phyloP scores from a whole-genome alignment of 2,113 vertebrate genomes.

The Grammatotria lemairii region DNA sequence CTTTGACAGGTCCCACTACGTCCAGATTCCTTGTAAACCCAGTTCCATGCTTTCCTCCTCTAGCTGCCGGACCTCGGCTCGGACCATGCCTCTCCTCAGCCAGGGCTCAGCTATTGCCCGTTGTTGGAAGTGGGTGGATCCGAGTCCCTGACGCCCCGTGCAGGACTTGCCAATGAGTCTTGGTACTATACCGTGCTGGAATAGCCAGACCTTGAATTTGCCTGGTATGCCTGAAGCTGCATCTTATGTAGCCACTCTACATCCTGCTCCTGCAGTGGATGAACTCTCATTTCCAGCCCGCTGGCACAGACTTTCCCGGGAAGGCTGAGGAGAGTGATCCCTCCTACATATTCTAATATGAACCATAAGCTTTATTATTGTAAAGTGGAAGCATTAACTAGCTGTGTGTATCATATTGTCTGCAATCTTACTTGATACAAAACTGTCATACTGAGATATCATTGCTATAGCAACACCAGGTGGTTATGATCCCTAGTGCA shows the following conservation, averaged over 20 bases:
- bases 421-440: background rate
- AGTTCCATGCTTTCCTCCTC: too few relatives aligned
- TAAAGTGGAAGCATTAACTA: background rate
- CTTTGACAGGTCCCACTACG: too few relatives aligned
- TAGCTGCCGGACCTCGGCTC: too few relatives aligned
- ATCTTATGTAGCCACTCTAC: background rate
- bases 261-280: fast-evolving
- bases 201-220: background rate
- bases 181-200: fast-evolving
- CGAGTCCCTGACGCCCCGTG: fast-evolving
- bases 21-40: too few relatives aligned
- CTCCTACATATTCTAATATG: background rate
- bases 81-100: background rate
- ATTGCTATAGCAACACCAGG: fast-evolving
- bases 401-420: background rate
- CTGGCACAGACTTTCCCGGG: background rate
- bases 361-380: background rate
- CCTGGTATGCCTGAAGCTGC: fast-evolving
- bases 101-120: background rate
- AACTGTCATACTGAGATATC: background rate
- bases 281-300: background rate
- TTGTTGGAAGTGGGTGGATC: background rate
- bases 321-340: fast-evolving
- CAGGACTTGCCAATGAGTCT: background rate
- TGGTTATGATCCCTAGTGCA: background rate